Evolutionary conservation across 2,113 vertebrate species (phyloP).

Genomic region (Athene noctua): DNA sequence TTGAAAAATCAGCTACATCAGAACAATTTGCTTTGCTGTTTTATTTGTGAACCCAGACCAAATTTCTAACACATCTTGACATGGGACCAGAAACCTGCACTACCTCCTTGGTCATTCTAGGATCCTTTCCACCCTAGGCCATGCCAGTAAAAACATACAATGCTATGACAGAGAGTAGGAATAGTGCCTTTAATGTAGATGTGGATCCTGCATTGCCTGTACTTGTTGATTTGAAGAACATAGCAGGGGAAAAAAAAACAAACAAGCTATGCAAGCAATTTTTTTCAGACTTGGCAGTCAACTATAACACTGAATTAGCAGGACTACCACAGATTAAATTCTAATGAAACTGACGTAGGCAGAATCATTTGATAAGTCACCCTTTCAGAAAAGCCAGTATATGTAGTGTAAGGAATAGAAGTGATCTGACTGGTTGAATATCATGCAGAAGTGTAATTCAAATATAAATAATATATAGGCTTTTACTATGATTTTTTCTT

Average conservation of each 20-base stretch:
- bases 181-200: background rate
- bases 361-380: background rate
- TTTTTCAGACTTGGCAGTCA: background rate
- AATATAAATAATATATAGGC: background rate
- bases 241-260: accelerated
- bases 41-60: background rate
- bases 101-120: background rate
- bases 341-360: background rate
- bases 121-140: background rate
- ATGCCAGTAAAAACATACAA: background rate
- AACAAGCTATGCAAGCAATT: background rate
- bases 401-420: background rate
- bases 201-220: background rate
- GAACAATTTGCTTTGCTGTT: background rate
- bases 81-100: background rate
- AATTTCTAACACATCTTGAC: background rate
- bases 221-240: background rate
- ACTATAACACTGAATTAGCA: background rate
- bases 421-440: background rate
- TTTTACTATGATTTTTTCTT: background rate
- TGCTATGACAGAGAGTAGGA: background rate
- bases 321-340: background rate
- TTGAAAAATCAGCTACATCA: background rate
- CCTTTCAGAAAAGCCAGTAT: background rate
- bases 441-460: background rate